Evolutionary conservation across 2,797 vertebrate genomes (phyloP).

Genomic region (Pangasius mekongensis): DNA sequence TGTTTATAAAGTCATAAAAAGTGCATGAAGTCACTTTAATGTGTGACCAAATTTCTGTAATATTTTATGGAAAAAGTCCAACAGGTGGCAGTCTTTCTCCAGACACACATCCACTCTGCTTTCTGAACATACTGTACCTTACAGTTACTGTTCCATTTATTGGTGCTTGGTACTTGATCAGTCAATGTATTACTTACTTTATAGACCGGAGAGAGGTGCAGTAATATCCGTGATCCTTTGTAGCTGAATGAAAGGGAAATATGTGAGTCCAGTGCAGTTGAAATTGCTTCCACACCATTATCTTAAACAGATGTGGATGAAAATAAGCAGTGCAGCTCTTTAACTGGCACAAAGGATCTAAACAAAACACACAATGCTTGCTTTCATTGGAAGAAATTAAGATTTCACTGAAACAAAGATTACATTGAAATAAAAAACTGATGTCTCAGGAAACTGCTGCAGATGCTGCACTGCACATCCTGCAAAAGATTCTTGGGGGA

Average conservation of each 20-base stretch:
- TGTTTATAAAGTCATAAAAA: background rate
- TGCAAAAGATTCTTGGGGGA: background rate
- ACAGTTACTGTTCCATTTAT: background rate
- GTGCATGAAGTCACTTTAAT: background rate
- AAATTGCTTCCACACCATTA: slow-evolving; percentile 33
- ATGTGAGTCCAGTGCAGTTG: slow-evolving; percentile 1
- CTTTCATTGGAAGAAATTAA: slow-evolving; percentile 32
- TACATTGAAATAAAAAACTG: slow-evolving; percentile 26
- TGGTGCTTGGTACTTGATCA: background rate
- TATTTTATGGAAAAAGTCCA: slow-evolving; percentile 54
- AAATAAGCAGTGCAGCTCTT: slow-evolving; percentile 33
- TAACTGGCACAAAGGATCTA: slow-evolving; percentile 37
- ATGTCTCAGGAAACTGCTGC: slow-evolving; percentile 5
- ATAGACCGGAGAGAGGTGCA: slow-evolving; percentile 10
- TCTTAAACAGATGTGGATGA: slow-evolving; percentile 38
- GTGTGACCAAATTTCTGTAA: background rate
- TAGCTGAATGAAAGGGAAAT: slow-evolving; percentile 16
- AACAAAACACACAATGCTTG: slow-evolving; percentile 42
- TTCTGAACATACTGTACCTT: background rate
- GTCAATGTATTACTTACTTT: background rate
- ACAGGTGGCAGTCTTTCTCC: slow-evolving; percentile 72
- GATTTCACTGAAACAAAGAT: slow-evolving; percentile 30
- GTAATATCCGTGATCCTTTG: background rate
- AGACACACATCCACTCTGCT: slow-evolving; percentile 6
- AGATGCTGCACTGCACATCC: background rate